phyloP scores from a whole-genome alignment of 2,888 invertebrate genomes.

The Tinea pellionella region DNA sequence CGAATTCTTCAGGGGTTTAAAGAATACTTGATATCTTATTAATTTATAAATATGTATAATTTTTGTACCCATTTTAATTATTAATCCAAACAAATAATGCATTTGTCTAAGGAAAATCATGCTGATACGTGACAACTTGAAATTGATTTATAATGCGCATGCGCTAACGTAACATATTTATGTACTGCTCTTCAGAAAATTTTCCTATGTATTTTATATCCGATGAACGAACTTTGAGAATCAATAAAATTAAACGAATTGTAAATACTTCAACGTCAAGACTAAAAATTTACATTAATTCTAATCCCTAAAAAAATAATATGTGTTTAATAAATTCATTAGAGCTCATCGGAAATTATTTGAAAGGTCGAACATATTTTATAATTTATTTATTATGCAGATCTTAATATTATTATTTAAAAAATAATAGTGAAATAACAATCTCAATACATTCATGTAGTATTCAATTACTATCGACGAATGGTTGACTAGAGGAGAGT shows the following conservation, averaged over 20 bases:
- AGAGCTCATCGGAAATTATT: too few relatives aligned
- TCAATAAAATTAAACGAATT: too few relatives aligned
- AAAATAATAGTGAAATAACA: not conserved
- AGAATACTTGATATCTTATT: not conserved
- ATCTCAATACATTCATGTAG: not conserved
- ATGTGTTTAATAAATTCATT: too few relatives aligned
- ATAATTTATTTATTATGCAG: not conserved
- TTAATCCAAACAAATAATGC: not conserved
- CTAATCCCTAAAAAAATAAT: too few relatives aligned
- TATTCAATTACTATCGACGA: not conserved
- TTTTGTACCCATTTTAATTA: not conserved
- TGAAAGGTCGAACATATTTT: too few relatives aligned
- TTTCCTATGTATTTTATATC: too few relatives aligned
- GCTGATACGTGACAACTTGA: not conserved
- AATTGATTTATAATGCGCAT: not conserved
- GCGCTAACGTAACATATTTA: not conserved
- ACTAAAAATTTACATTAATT: too few relatives aligned
- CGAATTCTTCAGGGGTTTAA: not conserved
- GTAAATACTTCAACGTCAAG: too few relatives aligned
- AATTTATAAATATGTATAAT: not conserved
- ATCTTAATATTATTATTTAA: not conserved
- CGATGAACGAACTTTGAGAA: too few relatives aligned
- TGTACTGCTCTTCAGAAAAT: too few relatives aligned
- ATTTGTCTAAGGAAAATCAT: not conserved
- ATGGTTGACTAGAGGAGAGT: too few relatives aligned